phyloP scores from a whole-genome alignment of 2,113 vertebrate species.

The Fregata magnificens region DNA sequence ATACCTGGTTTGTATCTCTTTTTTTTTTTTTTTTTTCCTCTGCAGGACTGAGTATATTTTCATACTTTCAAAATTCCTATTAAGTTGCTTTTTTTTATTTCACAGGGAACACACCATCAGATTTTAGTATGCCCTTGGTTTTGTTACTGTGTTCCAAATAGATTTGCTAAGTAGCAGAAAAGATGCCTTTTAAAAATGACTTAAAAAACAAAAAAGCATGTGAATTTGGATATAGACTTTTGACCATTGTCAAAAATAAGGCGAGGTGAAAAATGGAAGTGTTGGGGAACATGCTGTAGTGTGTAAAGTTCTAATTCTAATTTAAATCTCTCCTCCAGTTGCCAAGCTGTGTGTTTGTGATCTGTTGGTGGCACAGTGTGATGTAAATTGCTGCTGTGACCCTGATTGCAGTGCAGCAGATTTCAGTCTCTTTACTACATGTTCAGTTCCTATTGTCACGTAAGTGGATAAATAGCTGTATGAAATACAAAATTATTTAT shows the following conservation, averaged over 20 bases:
- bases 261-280: not conserved
- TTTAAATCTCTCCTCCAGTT: constrained; percentile 55
- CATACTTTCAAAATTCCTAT: not conserved
- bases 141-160: not conserved
- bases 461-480: constrained; percentile 44
- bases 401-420: constrained; percentile 74
- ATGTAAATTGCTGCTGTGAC: constrained; percentile 86
- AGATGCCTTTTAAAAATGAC: not conserved
- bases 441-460: constrained; percentile 76
- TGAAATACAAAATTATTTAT: not conserved
- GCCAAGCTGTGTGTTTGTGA: constrained; percentile 80
- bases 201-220: rapidly evolving
- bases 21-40: not conserved
- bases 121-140: not conserved
- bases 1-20: not conserved
- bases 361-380: constrained; percentile 75
- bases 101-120: not conserved
- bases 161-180: not conserved
- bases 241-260: not conserved
- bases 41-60: not conserved
- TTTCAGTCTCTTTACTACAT: constrained; percentile 78
- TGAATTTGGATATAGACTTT: not conserved
- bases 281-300: not conserved
- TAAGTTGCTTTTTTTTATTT: not conserved
- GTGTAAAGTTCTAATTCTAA: not conserved